phyloP scores from a whole-genome alignment of 2,888 invertebrate species.

The Drosophila ezoana region DNA sequence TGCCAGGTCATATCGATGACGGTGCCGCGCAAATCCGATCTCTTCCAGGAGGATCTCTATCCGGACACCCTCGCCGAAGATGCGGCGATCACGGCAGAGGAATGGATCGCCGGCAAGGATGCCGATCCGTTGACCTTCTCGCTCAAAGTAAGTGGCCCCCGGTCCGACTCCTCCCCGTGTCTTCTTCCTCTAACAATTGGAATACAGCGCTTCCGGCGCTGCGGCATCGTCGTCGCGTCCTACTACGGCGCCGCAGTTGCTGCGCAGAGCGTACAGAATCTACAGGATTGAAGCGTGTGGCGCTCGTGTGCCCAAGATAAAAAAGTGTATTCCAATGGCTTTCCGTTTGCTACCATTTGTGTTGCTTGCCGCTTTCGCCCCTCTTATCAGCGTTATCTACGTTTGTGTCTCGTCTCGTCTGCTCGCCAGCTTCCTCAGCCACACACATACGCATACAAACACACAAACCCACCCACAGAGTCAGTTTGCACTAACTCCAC shows the following conservation, averaged over 20 bases:
- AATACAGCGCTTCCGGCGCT: constrained; percentile 71
- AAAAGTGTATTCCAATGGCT: constrained; percentile 65
- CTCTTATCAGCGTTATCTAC: constrained; percentile 13
- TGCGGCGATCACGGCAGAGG: constrained; percentile 94
- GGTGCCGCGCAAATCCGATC: constrained; percentile 97
- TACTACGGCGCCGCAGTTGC: constrained; percentile 20
- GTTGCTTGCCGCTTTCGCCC: constrained; percentile 33
- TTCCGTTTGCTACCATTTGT: constrained; percentile 29
- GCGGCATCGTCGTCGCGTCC: constrained; percentile 10
- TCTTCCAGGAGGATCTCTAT: constrained; percentile 98
- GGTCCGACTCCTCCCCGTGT: constrained; percentile 22
- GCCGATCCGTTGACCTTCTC: constrained; percentile 96
- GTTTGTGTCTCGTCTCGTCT: constrained; percentile 63
- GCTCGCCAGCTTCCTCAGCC: constrained; percentile 34
- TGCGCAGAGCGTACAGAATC: constrained; percentile 54
- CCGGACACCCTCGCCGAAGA: constrained; percentile 97
- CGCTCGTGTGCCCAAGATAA: constrained; percentile 6
- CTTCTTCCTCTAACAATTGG: constrained; percentile 50
- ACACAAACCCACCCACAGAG: background rate
- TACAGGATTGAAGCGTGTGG: no score
- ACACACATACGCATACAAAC: constrained; percentile 17
- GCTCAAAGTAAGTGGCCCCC: constrained; percentile 90
- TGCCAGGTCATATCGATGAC: constrained; percentile 98
- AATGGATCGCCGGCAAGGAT: constrained; percentile 95
- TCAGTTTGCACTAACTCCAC: constrained; percentile 16